Base-by-base conservation (phyloP, 2,797 vertebrate genomes). In the Hozukius guyotensis region DNA sequence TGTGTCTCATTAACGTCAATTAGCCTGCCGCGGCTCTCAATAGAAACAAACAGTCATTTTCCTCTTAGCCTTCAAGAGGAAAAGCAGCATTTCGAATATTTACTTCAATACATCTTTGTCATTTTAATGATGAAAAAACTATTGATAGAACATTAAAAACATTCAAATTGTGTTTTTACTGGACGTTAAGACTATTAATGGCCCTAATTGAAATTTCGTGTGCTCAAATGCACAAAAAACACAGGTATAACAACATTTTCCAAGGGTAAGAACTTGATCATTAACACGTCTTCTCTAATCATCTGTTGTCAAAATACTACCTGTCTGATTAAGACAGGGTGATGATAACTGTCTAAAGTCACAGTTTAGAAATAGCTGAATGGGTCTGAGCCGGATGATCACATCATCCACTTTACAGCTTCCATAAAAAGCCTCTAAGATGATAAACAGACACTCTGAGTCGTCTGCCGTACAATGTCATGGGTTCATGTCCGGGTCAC, bases 401-500 rank as follows among this genome's bases (percentile, higher is more conserved):
- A 59, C 85, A 83, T 80, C 83, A 64, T 64, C 42, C 73, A 24
- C 34, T 84, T 85, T 79, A 82, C 78, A 75, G 78, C 80, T 67
- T 75, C 75, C 73, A 77, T 80, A 68, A 87, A 88, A 89, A 91
- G 66, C 73, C 73, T 88, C 67, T 38, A 9, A 59, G 82, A 78
- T 88, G 79, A 86, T 78, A 75, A 88, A 79, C 60, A 71, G 74
- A 72, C 73, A 9, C 29, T 55, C 55, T 7, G 67, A 20, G 78
- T 68, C 57, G 34, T 81, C 77, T 66, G 52, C 67, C 10, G 34
- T 8, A 31, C 78, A 70, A 72, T 73, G 87, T 82, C 81, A 67
- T 2, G 6, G 80, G 90, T 89, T 93, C 87, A 93, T 71, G 69
- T 80, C 67, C 62, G 61, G 89, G 92, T 91, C 87, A 77, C 6